These are phyloP conservation scores for Limnephilus marmoratus DNA, from an alignment of 2,888 invertebrate genomes.

Conservation along the genomic window DNA sequence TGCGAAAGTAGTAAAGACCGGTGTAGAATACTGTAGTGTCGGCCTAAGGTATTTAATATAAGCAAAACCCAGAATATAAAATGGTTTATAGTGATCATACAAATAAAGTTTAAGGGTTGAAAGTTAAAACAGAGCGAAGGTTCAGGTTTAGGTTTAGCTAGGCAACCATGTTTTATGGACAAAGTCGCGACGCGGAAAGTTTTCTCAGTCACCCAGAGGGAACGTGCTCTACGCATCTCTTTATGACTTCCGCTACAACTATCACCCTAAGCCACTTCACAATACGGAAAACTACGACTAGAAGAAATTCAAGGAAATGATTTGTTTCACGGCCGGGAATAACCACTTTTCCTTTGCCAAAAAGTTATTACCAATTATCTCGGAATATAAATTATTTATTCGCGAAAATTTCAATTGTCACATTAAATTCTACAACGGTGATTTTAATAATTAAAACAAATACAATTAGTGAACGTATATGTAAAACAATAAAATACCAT, in stretches of 20 bases:
- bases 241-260: constrained; percentile 43
- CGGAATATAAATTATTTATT: not conserved
- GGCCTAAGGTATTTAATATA: constrained; percentile 7
- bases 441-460: not conserved
- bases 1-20: not conserved
- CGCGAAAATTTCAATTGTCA: not conserved
- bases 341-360: not conserved
- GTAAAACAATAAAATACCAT: not conserved
- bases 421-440: not conserved
- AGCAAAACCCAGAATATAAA: constrained; percentile 27
- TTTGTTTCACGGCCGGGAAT: not conserved
- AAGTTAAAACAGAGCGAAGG: constrained; percentile 54
- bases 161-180: constrained; percentile 50
- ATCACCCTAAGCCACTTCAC: constrained; percentile 38
- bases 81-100: constrained; percentile 56
- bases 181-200: constrained; percentile 48
- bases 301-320: not conserved
- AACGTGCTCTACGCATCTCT: constrained; percentile 39
- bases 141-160: constrained; percentile 45
- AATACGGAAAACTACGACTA: not conserved
- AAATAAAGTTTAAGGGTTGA: constrained; percentile 60
- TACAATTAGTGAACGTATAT: not conserved
- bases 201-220: constrained; percentile 14
- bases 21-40: not conserved
- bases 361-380: not conserved